Base-by-base conservation (phyloP, 2,888 invertebrate genomes). In the Tanytarsus gracilentus region DNA sequence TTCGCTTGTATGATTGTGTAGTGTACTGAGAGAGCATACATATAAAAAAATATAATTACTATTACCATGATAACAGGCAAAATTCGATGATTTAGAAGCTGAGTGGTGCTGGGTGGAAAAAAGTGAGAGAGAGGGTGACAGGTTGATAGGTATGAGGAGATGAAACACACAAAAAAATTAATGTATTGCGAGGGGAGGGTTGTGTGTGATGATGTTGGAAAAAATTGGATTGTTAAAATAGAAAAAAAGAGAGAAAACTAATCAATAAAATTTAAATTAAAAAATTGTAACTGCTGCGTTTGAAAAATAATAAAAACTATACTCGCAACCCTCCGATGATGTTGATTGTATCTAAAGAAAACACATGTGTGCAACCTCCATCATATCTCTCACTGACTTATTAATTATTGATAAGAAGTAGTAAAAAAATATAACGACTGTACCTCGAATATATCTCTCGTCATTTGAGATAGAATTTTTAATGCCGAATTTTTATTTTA, bases 41-140 rank as follows among this genome's bases (percentile, higher is more conserved):
- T 18, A 44, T 44, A 39, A 53, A 48, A 58, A 58, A 58, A 48
- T 48, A 58, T 58, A 58, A 58, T 58, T 58, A 58, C 58, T 58
- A 58, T 58, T 44, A 58, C 58, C 58, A 58, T 58, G 58, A 58
- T 58, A 58, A 58, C 56, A 56, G n/a, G n/a, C 50, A 48, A 33
- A 53, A 55, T 55, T 55, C 55, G 55, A 55, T 55, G 55, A 55
- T 55, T 55, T 55, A 55, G 55, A 25, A 40, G 23, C 39, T 36
- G 36, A 36, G 21, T 39, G 21, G 55, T 18, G 7, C 9, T 9
- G 51, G 30, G 9, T 51, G 51, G n/a, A 26, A 18, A 49, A 3
- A 14, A 25, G 11, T n/a, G n/a, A n/a, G n/a, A n/a, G n/a, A n/a
- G n/a, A n/a, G n/a, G n/a, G n/a, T n/a, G n/a, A n/a, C n/a, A n/a